Percentiles rank a stretch among this genome's conserved stretches.
Conservation (phyloP, 2,888 invertebrate genomes). For the Mayetiola destructor region DNA sequence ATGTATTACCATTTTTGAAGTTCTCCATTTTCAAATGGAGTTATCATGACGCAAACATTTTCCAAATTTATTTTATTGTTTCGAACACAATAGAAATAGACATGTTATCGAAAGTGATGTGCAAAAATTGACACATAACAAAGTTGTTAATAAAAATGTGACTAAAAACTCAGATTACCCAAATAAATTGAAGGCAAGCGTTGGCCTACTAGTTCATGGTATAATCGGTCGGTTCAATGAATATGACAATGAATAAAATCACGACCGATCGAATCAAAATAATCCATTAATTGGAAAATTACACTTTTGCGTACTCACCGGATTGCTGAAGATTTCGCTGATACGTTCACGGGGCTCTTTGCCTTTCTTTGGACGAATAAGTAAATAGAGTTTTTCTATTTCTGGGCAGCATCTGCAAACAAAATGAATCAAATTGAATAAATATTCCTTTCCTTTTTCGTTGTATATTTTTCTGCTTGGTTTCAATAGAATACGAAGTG, state of each 20-base stretch:
- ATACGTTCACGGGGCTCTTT: constrained; percentile 60
- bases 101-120: too few species aligned
- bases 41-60: too few species aligned
- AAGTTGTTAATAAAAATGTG: background rate
- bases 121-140: constrained; percentile 1
- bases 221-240: too few species aligned
- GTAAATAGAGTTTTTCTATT: constrained; percentile 60
- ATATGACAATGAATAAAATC: too few species aligned
- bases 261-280: too few species aligned
- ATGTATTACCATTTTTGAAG: too few species aligned
- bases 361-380: constrained; percentile 74
- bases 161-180: background rate
- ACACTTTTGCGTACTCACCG: constrained; percentile 48
- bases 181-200: too few species aligned
- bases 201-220: too few species aligned
- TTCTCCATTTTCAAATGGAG: too few species aligned
- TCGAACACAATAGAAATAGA: too few species aligned
- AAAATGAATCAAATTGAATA: constrained; percentile 15
- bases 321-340: constrained; percentile 65
- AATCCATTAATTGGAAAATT: too few species aligned
- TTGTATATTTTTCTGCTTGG: background rate
- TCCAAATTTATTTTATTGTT: too few species aligned
- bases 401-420: constrained; percentile 51
- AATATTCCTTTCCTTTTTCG: background rate
- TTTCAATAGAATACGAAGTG: background rate